Conservation (phyloP, 2,888 invertebrate genomes). For the Erebia palarica region DNA sequence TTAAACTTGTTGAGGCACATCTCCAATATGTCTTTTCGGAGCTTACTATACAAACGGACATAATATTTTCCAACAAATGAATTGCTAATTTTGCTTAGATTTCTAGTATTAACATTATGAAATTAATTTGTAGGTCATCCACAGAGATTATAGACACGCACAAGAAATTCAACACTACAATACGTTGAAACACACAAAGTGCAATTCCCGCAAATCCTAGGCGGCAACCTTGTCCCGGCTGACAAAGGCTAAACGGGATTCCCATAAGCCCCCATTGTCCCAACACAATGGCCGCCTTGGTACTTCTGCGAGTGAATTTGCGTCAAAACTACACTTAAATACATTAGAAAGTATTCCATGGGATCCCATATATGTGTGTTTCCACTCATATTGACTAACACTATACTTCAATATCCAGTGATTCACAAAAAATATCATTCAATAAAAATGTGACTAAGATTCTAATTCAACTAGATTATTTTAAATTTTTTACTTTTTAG, state of each 20-base stretch:
- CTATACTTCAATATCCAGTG: no score
- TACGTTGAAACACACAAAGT: not conserved
- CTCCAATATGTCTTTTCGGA: no score
- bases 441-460: no score
- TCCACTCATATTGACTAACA: not conserved
- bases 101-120: no score
- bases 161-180: not conserved
- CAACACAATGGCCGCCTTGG: constrained; percentile 42
- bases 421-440: no score
- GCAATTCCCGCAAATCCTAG: constrained; percentile 13
- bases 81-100: no score
- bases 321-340: constrained; percentile 22
- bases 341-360: constrained; percentile 1
- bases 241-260: constrained; percentile 47
- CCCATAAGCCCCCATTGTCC: constrained; percentile 47
- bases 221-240: constrained; percentile 25
- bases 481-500: no score
- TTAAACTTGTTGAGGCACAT: no score
- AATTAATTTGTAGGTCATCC: no score
- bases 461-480: no score
- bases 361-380: not conserved
- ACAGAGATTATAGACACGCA: not conserved
- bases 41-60: no score
- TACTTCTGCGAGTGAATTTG: constrained; percentile 25
- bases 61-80: no score